phyloP scores from a whole-genome alignment of 2,888 invertebrate genomes.

The Drosophila peninsularis region DNA sequence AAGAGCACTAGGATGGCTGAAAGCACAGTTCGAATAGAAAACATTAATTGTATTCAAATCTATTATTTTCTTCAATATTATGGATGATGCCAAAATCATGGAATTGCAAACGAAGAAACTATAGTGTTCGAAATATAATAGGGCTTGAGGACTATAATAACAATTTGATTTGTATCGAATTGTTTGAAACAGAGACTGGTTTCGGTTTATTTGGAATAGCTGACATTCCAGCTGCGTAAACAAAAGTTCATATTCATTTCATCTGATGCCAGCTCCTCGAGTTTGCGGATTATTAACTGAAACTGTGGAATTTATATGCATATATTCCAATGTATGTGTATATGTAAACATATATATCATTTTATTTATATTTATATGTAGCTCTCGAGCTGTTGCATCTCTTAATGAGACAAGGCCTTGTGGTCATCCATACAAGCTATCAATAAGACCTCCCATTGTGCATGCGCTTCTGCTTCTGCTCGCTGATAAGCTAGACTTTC shows the following conservation, averaged over 20 bases:
- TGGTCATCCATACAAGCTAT: slow-evolving; percentile 20
- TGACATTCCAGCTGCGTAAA: neutral
- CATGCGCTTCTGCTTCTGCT: slow-evolving; percentile 12
- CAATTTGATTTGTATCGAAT: neutral
- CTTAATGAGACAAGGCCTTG: slow-evolving; percentile 19
- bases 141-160: neutral
- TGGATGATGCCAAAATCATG: no score
- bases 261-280: no score
- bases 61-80: no score
- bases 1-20: slow-evolving; percentile 88
- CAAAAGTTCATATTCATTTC: neutral
- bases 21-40: slow-evolving; percentile 43
- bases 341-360: no score
- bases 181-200: neutral
- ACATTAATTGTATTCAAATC: no score
- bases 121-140: neutral
- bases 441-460: slow-evolving; percentile 42
- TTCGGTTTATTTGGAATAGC: neutral
- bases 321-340: neutral
- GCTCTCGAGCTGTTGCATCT: neutral
- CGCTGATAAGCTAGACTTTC: slow-evolving; percentile 54
- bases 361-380: neutral
- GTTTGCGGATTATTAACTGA: neutral
- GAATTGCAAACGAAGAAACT: no score
- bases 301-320: no score